phyloP scores from a whole-genome alignment of 2,888 invertebrate species.

The Euzetes globulus region DNA sequence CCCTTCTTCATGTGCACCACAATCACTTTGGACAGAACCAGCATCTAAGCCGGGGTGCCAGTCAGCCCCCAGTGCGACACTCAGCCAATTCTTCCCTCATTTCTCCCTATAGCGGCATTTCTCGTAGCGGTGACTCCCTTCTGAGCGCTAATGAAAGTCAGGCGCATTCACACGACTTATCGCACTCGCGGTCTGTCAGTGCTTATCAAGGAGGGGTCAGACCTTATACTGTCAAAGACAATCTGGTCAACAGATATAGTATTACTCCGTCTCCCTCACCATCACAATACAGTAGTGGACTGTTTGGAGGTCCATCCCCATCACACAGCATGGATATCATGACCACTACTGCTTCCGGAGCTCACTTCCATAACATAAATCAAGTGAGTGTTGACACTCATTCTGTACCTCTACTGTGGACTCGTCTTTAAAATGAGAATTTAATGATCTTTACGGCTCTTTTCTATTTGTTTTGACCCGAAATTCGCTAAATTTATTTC shows the following conservation, averaged over 20 bases:
- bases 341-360: not conserved
- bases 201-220: slow-evolving; percentile 30
- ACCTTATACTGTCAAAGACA: slow-evolving; percentile 40
- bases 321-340: slow-evolving; percentile 42
- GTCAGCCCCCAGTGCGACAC: slow-evolving; percentile 37
- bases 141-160: slow-evolving; percentile 45
- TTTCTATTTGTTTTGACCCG: too few species aligned
- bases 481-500: too few species aligned
- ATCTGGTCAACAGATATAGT: slow-evolving; percentile 38
- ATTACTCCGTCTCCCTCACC: slow-evolving; percentile 42
- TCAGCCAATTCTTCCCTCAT: slow-evolving; percentile 41
- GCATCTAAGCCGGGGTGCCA: slow-evolving; percentile 29
- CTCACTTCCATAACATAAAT: slow-evolving; percentile 40
- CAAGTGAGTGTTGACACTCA: not conserved
- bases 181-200: slow-evolving; percentile 38
- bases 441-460: too few species aligned
- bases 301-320: slow-evolving; percentile 45
- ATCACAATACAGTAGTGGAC: slow-evolving; percentile 48
- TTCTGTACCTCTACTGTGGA: not conserved
- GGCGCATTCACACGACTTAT: slow-evolving; percentile 37
- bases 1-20: slow-evolving; percentile 39
- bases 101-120: slow-evolving; percentile 50
- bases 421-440: too few species aligned
- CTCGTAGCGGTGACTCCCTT: slow-evolving; percentile 56
- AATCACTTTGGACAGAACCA: slow-evolving; percentile 37